A percentile compares a stretch with the other conserved stretches of the same genome.
These are phyloP conservation scores for Pristionchus exspectatus DNA, from an alignment of 2,888 invertebrate genomes.

Conservation along the genomic window DNA sequence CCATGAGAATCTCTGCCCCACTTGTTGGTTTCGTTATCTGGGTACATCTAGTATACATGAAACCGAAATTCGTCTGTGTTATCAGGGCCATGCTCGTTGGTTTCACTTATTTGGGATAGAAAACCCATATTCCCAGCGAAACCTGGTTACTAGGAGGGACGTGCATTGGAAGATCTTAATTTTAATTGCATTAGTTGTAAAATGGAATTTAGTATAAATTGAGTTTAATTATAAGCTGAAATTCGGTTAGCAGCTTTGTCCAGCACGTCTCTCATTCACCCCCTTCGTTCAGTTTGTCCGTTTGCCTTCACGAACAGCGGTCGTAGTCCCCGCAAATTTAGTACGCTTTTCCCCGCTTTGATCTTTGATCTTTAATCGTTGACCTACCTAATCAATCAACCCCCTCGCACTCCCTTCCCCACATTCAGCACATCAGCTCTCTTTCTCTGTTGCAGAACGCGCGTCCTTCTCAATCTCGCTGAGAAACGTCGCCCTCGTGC, in stretches of 20 bases:
- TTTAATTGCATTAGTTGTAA: background rate
- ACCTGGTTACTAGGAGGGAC: background rate
- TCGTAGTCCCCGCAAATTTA: background rate
- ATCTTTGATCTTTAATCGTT: background rate
- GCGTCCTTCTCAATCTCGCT: background rate
- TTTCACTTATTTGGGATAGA: too few species aligned
- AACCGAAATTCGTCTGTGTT: too few species aligned
- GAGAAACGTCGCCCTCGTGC: conserved; percentile 31
- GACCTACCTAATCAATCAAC: background rate
- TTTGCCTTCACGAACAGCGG: background rate
- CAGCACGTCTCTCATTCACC: background rate
- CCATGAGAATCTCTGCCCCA: background rate
- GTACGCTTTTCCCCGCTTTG: background rate
- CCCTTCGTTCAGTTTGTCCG: background rate
- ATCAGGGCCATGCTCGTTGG: too few species aligned
- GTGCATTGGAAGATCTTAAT: background rate
- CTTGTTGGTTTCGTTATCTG: too few species aligned
- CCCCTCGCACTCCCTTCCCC: background rate
- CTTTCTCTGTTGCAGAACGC: background rate
- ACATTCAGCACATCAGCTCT: background rate
- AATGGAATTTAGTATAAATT: background rate
- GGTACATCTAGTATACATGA: too few species aligned
- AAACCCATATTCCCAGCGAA: too few species aligned
- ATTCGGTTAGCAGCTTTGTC: background rate
- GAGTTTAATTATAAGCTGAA: background rate